Evolutionary conservation across 1,140 invertebrate genomes (phyloP), one percentile per base, ranked within the genome.

Genomic region (Nylanderia fulva): DNA sequence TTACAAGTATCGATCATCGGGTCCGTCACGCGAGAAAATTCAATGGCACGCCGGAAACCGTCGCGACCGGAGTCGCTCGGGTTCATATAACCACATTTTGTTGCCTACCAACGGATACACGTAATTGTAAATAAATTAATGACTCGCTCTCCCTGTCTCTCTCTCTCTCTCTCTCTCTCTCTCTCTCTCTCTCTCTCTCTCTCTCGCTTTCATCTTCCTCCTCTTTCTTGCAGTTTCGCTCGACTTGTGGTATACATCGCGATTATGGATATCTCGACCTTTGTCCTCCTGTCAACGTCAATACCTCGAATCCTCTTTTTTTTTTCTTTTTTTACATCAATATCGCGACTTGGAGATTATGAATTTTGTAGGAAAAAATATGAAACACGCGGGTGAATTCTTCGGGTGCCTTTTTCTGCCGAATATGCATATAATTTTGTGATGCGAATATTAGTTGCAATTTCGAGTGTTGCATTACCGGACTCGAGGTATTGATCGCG

Each of bases 41-140:
- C 48, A 82, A 82, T 82, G 66, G 77, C 66, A 72, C 77, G 77
- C 77, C 66, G 77, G 66, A 56, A 71, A 42, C 21, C 64, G 69
- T 52, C 66, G 52, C 66, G 15, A 58, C 29, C 29, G 54, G 21
- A 48, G 63, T 79, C 76, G 76, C 74, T 76, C 74, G 58, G 45
- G 76, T 33, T 79, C 45, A 21, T 68, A 39, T 54, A 79, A 79
- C 76, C 61, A 79, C 63, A 54, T 64, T 79, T 69, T 64, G 63
- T 69, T 39, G 58, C 36, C 63, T 79, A 79, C 76, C 68, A 79
- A 69, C 63, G 63, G 63, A 58, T 82, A 82, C 29, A 71, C 77
- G 54, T 82, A 72, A 82, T 72, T 39, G 77, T 42, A 82, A 82
- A 82, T 82, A 82, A 82, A 82, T 82, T 82, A 82, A 82, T 82